Evolutionary conservation across 2,113 vertebrate genomes (phyloP), one percentile per base, ranked within the genome.

Genomic region (Pomatostomus ruficeps): DNA sequence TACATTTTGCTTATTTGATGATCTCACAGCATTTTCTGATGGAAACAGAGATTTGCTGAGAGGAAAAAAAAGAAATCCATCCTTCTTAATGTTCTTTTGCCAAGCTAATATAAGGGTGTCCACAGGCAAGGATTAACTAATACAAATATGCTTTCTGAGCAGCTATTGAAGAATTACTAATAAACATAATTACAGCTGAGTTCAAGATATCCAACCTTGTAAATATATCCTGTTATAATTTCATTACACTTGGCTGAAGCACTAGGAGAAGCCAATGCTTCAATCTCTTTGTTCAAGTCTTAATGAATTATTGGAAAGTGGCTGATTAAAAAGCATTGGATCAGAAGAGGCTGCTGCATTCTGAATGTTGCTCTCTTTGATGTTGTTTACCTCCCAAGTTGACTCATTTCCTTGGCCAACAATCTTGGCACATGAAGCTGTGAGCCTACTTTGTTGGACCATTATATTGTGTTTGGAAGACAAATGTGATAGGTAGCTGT

Each of bases 101-200:
- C 68, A 95, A 89, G 83, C 33, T 85, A 85, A 95, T 93, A 70
- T 80, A 65, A 71, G 87, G 59, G 75, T 96, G 82, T 96, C 96
- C 85, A 80, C 71, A 90, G 91, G 94, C 91, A 96, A 91, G 93
- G 89, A 95, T 96, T 96, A 96, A 79, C 89, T 93, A 88, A 83
- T 91, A 94, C 82, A 96, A 95, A 94, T 95, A 94, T 80, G 95
- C 81, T 93, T 95, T 95, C 81, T 88, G 63, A 93, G 87, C 71
- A 62, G 78, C 87, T 88, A 22, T 43, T 85, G 88, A 95, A 83
- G 72, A 94, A 93, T 96, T 85, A 52, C 51, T 96, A 91, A 94
- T 95, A 94, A 93, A 76, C 55, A 18, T 80, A 40, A 76, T 91
- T 90, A 91, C 55, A 94, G 46, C 85, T 71, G 88, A 83, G 84